Percentiles rank a stretch among this genome's conserved stretches.
Evolutionary conservation across 2,888 invertebrate species (phyloP).

Genomic region (Aromia moschata): DNA sequence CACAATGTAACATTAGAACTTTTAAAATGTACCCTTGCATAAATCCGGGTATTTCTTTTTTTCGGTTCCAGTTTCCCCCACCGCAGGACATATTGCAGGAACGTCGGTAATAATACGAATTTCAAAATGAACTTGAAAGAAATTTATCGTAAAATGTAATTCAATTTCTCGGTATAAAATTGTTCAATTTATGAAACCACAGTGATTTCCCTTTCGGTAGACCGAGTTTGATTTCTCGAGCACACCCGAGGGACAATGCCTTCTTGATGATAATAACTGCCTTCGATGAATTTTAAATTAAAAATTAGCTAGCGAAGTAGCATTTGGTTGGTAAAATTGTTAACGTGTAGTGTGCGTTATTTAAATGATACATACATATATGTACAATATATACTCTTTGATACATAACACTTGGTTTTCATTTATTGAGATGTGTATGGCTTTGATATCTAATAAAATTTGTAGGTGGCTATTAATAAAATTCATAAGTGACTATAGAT

Average conservation of each 20-base stretch:
- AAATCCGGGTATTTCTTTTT: too few species aligned
- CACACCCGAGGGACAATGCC: conserved; percentile 48
- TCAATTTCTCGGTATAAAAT: conserved; percentile 62
- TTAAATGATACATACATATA: too few species aligned
- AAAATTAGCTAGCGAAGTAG: conserved; percentile 8
- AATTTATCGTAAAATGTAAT: conserved; percentile 55
- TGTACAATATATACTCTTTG: too few species aligned
- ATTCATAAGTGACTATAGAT: too few species aligned
- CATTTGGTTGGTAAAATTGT: background rate
- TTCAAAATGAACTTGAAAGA: conserved; percentile 23
- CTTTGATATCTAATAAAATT: too few species aligned
- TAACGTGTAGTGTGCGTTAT: background rate
- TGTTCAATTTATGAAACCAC: conserved; percentile 63
- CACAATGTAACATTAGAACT: too few species aligned
- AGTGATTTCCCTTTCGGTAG: conserved; percentile 61
- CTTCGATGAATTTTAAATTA: conserved; percentile 23
- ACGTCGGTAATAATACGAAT: conserved; percentile 12
- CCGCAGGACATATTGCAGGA: background rate
- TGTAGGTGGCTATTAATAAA: too few species aligned
- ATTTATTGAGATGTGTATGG: too few species aligned
- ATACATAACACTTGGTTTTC: too few species aligned
- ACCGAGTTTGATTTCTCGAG: conserved; percentile 49
- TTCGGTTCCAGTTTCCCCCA: background rate
- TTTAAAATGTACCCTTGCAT: too few species aligned
- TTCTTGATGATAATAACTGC: conserved; percentile 53